phyloP scores from a whole-genome alignment of 1,140 invertebrate genomes.

The Psilanteris sp. region DNA sequence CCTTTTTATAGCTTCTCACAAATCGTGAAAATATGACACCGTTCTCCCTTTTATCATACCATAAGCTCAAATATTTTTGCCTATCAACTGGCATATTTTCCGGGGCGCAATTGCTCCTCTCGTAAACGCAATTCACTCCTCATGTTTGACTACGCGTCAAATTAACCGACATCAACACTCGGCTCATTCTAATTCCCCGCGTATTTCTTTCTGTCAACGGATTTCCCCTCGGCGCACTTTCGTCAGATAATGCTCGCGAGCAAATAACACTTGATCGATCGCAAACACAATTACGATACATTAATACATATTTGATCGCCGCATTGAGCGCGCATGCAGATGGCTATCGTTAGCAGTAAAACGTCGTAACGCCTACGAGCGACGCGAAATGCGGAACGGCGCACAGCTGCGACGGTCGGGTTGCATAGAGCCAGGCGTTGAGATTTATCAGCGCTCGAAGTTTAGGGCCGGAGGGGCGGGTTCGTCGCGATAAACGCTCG shows the following conservation, averaged over 20 bases:
- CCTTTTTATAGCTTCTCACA: too few relatives aligned
- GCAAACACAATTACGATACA: slow-evolving; percentile 39
- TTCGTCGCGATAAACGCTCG: slow-evolving; percentile 39
- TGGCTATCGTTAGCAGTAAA: slow-evolving; percentile 49
- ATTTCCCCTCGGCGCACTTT: too few relatives aligned
- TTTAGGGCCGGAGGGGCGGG: slow-evolving; percentile 3
- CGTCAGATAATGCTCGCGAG: not conserved
- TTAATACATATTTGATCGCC: slow-evolving; percentile 47
- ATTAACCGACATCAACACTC: too few relatives aligned
- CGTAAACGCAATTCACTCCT: too few relatives aligned
- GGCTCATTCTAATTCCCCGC: too few relatives aligned
- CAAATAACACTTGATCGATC: slow-evolving; percentile 23
- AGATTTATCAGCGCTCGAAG: slow-evolving; percentile 54
- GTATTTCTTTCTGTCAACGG: too few relatives aligned
- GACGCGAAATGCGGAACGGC: slow-evolving; percentile 29
- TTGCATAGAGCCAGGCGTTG: slow-evolving; percentile 33
- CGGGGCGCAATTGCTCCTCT: too few relatives aligned
- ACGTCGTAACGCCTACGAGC: slow-evolving; percentile 32
- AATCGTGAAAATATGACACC: too few relatives aligned
- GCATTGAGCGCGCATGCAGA: slow-evolving; percentile 36
- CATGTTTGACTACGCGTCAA: too few relatives aligned
- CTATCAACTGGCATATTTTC: too few relatives aligned
- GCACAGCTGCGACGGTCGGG: slow-evolving; percentile 47
- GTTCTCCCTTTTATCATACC: too few relatives aligned
- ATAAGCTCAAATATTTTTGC: too few relatives aligned